Percentiles rank a stretch among this genome's conserved stretches.
phyloP scores from a whole-genome alignment of 2,797 vertebrate species.

The Ctenopoma kingsleyae region DNA sequence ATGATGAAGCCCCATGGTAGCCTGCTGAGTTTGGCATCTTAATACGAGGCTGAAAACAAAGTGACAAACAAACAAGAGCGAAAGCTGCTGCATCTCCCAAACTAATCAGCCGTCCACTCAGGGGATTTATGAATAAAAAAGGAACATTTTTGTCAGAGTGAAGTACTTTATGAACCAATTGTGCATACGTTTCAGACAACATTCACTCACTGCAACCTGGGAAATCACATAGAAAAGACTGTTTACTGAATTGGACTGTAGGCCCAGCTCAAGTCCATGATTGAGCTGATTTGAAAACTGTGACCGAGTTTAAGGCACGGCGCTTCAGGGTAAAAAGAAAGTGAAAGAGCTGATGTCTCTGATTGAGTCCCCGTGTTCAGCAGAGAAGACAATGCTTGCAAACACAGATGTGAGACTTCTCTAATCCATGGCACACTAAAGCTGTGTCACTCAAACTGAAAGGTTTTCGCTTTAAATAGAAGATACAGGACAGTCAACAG shows the following conservation, averaged over 20 bases:
- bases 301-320: constrained; percentile 19
- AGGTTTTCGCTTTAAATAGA: constrained; percentile 64
- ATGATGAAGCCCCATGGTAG: constrained; percentile 77
- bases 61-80: constrained; percentile 74
- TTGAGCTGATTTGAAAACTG: constrained; percentile 42
- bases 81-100: constrained; percentile 66
- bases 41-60: constrained; percentile 75
- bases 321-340: constrained; percentile 22
- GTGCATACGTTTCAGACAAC: constrained; percentile 30
- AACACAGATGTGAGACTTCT: constrained; percentile 59
- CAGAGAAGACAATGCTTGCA: constrained; percentile 42
- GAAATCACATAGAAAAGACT: constrained; percentile 29
- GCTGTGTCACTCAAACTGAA: constrained; percentile 57
- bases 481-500: constrained; percentile 48
- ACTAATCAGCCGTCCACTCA: constrained; percentile 75
- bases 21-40: constrained; percentile 78
- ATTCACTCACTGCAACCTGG: constrained; percentile 27
- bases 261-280: constrained; percentile 20
- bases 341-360: constrained; percentile 36
- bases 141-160: constrained; percentile 43
- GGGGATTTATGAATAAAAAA: constrained; percentile 66
- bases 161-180: constrained; percentile 61
- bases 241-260: constrained; percentile 34
- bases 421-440: constrained; percentile 50
- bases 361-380: constrained; percentile 52